These are phyloP conservation scores for Rhopalosiphum padi DNA, from an alignment of 1,140 invertebrate genomes.

Conservation along the genomic window DNA sequence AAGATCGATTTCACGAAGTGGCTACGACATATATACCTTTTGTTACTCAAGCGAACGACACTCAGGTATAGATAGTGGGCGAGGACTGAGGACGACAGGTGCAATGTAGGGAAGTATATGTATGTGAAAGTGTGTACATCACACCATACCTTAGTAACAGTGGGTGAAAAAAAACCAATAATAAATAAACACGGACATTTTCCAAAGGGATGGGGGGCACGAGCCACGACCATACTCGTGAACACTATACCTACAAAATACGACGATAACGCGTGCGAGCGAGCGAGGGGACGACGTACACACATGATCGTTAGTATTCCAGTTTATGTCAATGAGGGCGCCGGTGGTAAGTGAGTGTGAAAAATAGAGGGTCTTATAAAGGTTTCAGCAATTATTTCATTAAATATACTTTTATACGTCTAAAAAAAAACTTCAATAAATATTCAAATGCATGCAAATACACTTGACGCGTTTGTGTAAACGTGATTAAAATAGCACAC, in stretches of 20 bases:
- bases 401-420: background rate
- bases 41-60: background rate
- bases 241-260: background rate
- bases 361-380: slow-evolving; percentile 11
- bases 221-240: background rate
- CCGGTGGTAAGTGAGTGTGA: slow-evolving; percentile 4
- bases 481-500: background rate
- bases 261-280: background rate
- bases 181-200: slow-evolving; percentile 26
- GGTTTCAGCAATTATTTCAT: slow-evolving; percentile 1
- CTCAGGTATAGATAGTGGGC: background rate
- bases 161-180: slow-evolving; percentile 17
- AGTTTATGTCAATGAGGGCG: slow-evolving; percentile 24
- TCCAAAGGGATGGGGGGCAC: slow-evolving; percentile 27
- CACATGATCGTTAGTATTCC: slow-evolving; percentile 34
- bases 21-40: background rate
- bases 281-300: background rate
- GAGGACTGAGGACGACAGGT: background rate
- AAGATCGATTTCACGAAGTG: background rate
- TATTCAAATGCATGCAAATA: background rate
- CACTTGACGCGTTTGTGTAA: background rate
- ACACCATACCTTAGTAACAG: background rate
- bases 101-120: background rate
- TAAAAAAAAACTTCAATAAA: background rate
- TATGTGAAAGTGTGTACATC: background rate